Evolutionary conservation across 1,140 invertebrate species (phyloP).

Genomic region (Caenorhabditis remanei): DNA sequence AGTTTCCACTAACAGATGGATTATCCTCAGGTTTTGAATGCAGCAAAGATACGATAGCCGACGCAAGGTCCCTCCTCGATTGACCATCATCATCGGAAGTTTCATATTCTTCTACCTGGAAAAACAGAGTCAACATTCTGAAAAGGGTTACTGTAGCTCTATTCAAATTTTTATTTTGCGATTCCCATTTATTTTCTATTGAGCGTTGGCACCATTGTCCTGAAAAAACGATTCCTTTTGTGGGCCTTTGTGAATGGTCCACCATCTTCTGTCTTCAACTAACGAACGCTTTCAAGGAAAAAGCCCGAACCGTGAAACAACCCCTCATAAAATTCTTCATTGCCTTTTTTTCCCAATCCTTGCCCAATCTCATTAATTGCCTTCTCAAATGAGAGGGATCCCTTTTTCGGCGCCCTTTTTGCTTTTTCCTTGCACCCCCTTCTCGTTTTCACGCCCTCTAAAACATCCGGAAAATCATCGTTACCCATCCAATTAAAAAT

Average conservation of each 20-base stretch:
- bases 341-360: background rate
- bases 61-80: constrained; percentile 69
- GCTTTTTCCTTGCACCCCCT: no score
- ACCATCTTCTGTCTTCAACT: background rate
- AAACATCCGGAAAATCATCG: background rate
- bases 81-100: constrained; percentile 77
- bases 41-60: constrained; percentile 70
- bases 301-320: background rate
- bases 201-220: no score
- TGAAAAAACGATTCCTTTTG: no score
- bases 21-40: constrained; percentile 64
- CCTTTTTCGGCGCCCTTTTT: background rate
- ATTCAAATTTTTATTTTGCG: no score
- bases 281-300: background rate
- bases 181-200: no score
- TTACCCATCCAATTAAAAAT: constrained; percentile 54
- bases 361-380: constrained; percentile 22
- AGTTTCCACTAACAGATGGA: constrained; percentile 66
- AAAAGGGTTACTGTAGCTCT: background rate
- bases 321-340: constrained; percentile 15
- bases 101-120: constrained; percentile 76
- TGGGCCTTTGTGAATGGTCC: background rate
- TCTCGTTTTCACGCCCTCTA: no score
- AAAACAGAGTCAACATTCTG: background rate
- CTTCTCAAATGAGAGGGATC: background rate